Base-by-base conservation (phyloP, 2,888 invertebrate genomes). In the Hypena proboscidalis region DNA sequence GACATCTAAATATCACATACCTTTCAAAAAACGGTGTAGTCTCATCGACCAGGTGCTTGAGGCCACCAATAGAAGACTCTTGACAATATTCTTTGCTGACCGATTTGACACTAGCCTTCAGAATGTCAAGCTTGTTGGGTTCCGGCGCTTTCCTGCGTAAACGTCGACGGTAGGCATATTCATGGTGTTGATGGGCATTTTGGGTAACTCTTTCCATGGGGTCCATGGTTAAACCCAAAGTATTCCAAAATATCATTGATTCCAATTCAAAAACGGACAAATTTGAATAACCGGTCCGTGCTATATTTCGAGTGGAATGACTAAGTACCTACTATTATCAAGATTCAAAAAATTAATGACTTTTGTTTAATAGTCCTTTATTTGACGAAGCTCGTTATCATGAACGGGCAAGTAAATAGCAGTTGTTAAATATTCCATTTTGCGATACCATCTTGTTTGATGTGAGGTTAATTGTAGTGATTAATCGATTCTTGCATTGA, bases 21-120 rank as follows among this genome's bases (percentile, higher is more conserved):
- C 85, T 86, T 77, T 91, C 91, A 42, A 84, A 61, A 25, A 65
- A 72, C 10, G 88, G 65, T 22, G 83, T 82, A 19, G 77, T 78
- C 5, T 78, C 76, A 53, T 82, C 74, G 9, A 90, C 90, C 1
- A 91, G 73, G 58, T 90, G 85, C 43, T 89, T 89, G 2, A 91
- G 77, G 1, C 91, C 91, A 49, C 85, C 81, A 22, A 91, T 90
- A 1, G 91, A 90, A 4, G 91, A 90, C 54, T 90, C 89, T 7
- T 76, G 64, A 39, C 91, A 91, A 66, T 91, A 91, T 47, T 89
- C 81, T 58, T 71, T 87, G 49, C 77, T 75, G 14, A 90, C 70
- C 1, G 67, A 62, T 54, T 77, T 85, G 4, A 87, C 6, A 46
- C 88, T 85, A 17, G 77, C 71, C 52, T 76, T 80, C 1, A 86